Evolutionary conservation across 2,113 vertebrate genomes (phyloP), one percentile per base, ranked within the genome.

Genomic region (Oreocharis arfaki): DNA sequence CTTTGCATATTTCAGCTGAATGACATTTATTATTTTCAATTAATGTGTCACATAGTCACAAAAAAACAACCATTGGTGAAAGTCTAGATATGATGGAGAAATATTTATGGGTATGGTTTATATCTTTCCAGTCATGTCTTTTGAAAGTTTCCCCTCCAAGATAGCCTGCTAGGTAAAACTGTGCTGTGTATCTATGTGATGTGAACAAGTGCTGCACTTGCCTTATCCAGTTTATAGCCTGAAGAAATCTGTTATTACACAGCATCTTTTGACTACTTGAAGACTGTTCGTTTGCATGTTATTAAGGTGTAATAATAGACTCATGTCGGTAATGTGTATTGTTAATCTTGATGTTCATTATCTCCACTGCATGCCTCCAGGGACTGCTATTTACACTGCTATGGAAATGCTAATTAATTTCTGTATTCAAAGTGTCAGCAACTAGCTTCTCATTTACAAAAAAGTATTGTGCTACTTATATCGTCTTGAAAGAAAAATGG

Each of bases 401-500:
- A 64, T 57, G 49, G 56, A 86, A 96, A 95, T 96, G 49, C 47
- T 94, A 97, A 96, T 97, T 97, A 90, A 96, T 97, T 90, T 96
- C 84, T 93, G 59, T 79, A 94, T 84, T 97, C 61, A 70, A 73
- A 90, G 49, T 84, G 86, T 85, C 91, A 94, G 41, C 41, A 82
- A 91, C n/a, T 69, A 76, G 23, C 26, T 50, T 93, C 53, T 92
- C 56, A 78, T 95, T 93, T 95, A 65, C 70, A 87, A 59, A 80
- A 67, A 96, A 91, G 55, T 65, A 84, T 76, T 93, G 64, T 82
- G 13, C 67, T 15, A 65, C 33, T 93, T 82, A 47, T 12, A 64
- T 75, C 83, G 65, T 77, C 27, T 63, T 94, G 28, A 22, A 70
- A 89, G 28, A 87, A 96, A 91, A 92, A 1, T 59, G 71, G 8